Evolutionary conservation across 2,888 invertebrate genomes (phyloP).

Genomic region (Netelia melanura): DNA sequence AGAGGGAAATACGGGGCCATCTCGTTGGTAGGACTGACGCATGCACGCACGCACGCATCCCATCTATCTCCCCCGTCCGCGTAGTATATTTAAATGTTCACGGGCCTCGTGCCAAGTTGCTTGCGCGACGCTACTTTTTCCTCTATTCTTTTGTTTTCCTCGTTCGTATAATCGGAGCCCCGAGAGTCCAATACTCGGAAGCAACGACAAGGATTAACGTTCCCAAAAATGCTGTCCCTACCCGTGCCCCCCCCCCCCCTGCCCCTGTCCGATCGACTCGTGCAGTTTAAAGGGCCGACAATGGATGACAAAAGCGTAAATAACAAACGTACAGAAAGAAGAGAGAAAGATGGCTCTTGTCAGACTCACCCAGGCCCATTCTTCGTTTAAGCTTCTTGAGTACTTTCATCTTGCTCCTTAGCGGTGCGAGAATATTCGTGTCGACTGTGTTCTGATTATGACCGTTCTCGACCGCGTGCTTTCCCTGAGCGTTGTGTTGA

Average conservation of each 20-base stretch:
- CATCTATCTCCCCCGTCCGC: slow-evolving; percentile 14
- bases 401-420: slow-evolving; percentile 93
- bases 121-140: not conserved
- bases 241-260: no score
- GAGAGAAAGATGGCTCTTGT: not conserved
- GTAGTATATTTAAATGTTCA: slow-evolving; percentile 44
- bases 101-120: slow-evolving; percentile 53
- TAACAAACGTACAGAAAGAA: slow-evolving; percentile 29
- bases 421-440: slow-evolving; percentile 85
- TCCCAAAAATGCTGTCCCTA: no score
- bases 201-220: no score
- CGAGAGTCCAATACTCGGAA: no score
- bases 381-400: slow-evolving; percentile 95
- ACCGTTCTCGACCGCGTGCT: slow-evolving; percentile 62
- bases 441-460: slow-evolving; percentile 74
- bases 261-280: no score
- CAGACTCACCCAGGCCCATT: slow-evolving; percentile 92
- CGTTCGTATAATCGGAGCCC: not conserved
- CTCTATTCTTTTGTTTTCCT: not conserved
- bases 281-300: not conserved
- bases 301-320: not conserved
- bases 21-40: slow-evolving; percentile 40
- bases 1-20: slow-evolving; percentile 19
- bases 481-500: slow-evolving; percentile 68
- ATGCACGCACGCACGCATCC: no score